Conservation (phyloP, 2,797 vertebrate species). For the Trachops cirrhosus region DNA sequence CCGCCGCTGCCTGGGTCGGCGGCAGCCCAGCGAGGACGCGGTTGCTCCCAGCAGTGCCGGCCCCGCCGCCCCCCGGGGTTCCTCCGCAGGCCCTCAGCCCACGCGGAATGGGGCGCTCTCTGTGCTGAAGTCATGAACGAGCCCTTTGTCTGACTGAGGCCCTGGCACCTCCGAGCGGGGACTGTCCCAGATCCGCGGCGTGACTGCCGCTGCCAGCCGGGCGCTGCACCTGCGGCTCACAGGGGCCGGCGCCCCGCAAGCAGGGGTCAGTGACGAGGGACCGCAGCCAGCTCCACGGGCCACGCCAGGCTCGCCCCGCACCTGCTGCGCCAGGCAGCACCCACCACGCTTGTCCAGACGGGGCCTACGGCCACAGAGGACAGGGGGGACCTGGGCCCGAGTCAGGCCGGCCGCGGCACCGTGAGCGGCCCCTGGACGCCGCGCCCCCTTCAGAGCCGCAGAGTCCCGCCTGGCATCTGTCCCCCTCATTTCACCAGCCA, state of each 20-base stretch:
- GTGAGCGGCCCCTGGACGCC: fast-evolving
- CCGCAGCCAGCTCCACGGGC: fast-evolving
- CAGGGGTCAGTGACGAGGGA: fast-evolving
- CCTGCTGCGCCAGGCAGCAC: background rate
- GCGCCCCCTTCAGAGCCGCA: fast-evolving
- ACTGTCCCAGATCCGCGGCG: background rate
- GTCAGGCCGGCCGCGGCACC: background rate
- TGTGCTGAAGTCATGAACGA: background rate
- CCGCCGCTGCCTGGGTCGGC: too few relatives aligned
- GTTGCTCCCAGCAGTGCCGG: background rate
- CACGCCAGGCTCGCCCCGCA: fast-evolving
- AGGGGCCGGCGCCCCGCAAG: background rate
- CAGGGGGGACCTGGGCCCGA: background rate
- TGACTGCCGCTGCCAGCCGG: background rate
- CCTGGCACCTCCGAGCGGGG: background rate
- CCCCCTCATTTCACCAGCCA: background rate
- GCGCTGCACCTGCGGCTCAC: background rate
- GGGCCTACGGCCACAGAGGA: background rate
- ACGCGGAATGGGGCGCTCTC: background rate
- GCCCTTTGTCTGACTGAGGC: background rate
- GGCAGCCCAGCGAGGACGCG: fast-evolving
- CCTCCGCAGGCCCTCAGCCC: background rate
- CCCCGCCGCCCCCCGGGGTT: fast-evolving
- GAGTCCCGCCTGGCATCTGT: background rate
- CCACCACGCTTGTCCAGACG: background rate